Conservation (phyloP, 2,113 vertebrate genomes). For the Vidua chalybeata region DNA sequence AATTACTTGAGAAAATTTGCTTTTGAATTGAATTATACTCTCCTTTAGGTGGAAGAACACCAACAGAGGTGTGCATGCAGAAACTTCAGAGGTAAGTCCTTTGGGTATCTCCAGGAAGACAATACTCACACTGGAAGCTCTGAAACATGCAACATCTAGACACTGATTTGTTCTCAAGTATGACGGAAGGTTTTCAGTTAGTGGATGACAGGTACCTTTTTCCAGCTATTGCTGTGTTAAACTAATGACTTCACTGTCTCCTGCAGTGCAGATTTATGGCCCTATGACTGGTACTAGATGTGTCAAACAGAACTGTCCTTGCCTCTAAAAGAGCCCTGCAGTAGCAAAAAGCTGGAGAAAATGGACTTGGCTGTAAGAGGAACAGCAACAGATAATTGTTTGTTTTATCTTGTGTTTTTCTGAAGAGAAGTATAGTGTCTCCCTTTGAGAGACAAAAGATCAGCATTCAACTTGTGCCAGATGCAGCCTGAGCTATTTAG, state of each 20-base stretch:
- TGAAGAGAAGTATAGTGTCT: not conserved
- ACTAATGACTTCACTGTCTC: not conserved
- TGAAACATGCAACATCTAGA: not conserved
- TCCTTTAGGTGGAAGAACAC: not conserved
- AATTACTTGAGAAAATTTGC: not conserved
- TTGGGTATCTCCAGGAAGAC: not conserved
- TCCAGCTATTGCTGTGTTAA: not conserved
- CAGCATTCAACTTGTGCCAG: not conserved
- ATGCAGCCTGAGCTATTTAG: not conserved
- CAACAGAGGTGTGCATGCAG: not conserved
- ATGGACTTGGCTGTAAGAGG: not conserved
- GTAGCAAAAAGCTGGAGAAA: not conserved
- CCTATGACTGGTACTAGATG: accelerated
- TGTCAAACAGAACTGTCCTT: not conserved
- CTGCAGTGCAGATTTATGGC: not conserved
- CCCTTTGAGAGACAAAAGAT: not conserved
- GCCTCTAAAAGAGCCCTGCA: not conserved
- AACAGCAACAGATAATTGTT: not conserved
- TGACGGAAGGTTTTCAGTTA: not conserved
- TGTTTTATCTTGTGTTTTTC: not conserved
- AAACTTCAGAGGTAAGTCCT: not conserved
- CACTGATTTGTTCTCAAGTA: not conserved
- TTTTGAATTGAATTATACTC: not conserved
- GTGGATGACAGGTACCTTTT: not conserved
- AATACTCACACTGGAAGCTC: not conserved